These are phyloP conservation scores for Arctia plantaginis DNA, from an alignment of 2,888 invertebrate genomes.

Conservation along the genomic window DNA sequence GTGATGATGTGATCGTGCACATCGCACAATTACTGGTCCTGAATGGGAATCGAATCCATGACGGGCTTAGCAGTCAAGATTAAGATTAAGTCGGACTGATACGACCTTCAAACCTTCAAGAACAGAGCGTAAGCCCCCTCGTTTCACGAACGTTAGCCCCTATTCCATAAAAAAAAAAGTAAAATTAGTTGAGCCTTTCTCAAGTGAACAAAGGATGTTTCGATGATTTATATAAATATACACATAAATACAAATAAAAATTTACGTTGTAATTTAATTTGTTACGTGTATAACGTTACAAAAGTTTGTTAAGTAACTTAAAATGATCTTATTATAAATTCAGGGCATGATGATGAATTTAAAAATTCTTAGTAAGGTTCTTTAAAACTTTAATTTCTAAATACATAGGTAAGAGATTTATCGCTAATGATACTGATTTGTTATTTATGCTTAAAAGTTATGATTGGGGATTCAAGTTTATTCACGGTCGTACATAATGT, in stretches of 20 bases:
- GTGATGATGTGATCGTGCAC: too few relatives aligned
- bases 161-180: too few relatives aligned
- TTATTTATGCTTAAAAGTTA: conserved; percentile 15
- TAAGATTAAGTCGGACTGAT: too few relatives aligned
- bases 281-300: not conserved
- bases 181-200: not conserved
- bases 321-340: conserved; percentile 31
- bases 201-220: not conserved
- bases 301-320: conserved; percentile 21
- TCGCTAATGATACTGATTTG: conserved; percentile 27
- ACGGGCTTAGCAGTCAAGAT: too few relatives aligned
- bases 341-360: conserved; percentile 29
- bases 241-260: not conserved
- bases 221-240: not conserved
- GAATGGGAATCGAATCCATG: too few relatives aligned
- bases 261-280: conserved; percentile 1
- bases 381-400: conserved; percentile 19
- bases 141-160: too few relatives aligned
- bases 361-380: conserved; percentile 22
- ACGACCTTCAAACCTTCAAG: too few relatives aligned
- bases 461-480: conserved; percentile 2
- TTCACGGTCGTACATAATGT: not conserved
- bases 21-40: too few relatives aligned
- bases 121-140: too few relatives aligned
- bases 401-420: conserved; percentile 41